A percentile compares a stretch with the other conserved stretches of the same genome.
Evolutionary conservation across 2,888 invertebrate species (phyloP).

Genomic region (Mongoloraphidia duomilia): DNA sequence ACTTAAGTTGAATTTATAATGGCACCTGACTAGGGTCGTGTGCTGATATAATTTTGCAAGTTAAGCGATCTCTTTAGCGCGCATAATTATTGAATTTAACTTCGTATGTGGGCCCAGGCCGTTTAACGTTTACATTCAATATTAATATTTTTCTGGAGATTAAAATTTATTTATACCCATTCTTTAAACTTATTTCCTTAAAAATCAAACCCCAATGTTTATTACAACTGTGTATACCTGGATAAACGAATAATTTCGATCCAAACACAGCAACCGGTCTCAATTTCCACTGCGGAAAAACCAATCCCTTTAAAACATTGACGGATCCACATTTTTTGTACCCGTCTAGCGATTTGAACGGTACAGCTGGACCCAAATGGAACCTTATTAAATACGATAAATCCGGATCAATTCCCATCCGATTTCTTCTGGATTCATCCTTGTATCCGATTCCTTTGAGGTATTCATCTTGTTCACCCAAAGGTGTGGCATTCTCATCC

Average conservation of each 20-base stretch:
- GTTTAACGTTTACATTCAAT: background rate
- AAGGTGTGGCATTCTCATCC: constrained; percentile 38
- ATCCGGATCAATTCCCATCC: constrained; percentile 51
- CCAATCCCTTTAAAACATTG: constrained; percentile 48
- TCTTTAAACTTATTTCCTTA: too few relatives aligned
- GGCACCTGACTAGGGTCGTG: too few relatives aligned
- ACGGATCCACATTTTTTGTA: constrained; percentile 31
- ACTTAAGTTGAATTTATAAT: too few relatives aligned
- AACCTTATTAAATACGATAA: constrained; percentile 44
- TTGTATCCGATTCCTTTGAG: constrained; percentile 43
- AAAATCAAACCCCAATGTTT: constrained; percentile 1
- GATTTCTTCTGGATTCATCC: constrained; percentile 39
- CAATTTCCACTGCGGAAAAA: constrained; percentile 53
- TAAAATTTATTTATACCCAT: too few relatives aligned
- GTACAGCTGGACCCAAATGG: constrained; percentile 42
- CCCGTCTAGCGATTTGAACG: constrained; percentile 35
- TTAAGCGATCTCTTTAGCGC: too few relatives aligned
- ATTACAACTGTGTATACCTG: constrained; percentile 24
- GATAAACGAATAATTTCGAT: constrained; percentile 43
- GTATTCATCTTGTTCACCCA: constrained; percentile 46
- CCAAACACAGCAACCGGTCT: constrained; percentile 44
- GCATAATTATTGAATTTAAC: too few relatives aligned
- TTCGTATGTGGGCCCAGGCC: too few relatives aligned
- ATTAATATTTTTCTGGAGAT: background rate
- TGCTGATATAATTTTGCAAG: too few relatives aligned